These are phyloP conservation scores for Halesus radiatus DNA, from an alignment of 1,140 invertebrate genomes.

Conservation along the genomic window DNA sequence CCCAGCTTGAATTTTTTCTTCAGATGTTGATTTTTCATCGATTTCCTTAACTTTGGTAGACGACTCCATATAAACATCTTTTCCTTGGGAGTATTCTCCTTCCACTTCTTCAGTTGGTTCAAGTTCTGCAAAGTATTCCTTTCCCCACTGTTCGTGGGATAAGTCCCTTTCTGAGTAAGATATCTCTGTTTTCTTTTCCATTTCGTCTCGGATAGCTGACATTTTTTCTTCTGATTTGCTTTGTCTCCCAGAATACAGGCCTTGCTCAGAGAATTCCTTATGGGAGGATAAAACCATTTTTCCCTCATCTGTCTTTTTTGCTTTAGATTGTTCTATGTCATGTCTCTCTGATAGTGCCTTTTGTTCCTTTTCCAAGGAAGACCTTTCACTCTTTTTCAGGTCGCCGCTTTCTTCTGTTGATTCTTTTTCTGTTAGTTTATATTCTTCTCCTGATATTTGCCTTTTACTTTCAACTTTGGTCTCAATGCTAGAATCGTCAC, in stretches of 20 bases:
- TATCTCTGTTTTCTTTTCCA: conserved; percentile 68
- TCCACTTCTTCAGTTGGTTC: conserved; percentile 60
- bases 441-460: conserved; percentile 67
- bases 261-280: conserved; percentile 67
- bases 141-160: conserved; percentile 70
- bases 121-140: conserved; percentile 69
- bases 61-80: conserved; percentile 64
- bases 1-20: conserved; percentile 68
- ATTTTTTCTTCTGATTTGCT: conserved; percentile 70
- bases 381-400: conserved; percentile 66
- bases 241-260: conserved; percentile 67
- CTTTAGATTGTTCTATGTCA: conserved; percentile 67
- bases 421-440: conserved; percentile 67
- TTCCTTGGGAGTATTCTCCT: conserved; percentile 62
- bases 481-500: conserved; percentile 68
- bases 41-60: conserved; percentile 67
- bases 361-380: conserved; percentile 67
- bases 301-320: conserved; percentile 67
- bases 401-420: conserved; percentile 65
- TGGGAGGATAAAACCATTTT: conserved; percentile 64
- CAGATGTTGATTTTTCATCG: conserved; percentile 65
- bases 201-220: conserved; percentile 68
- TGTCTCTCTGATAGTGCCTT: conserved; percentile 66
- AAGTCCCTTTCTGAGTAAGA: conserved; percentile 70
- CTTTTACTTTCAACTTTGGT: conserved; percentile 67